Evolutionary conservation across 2,113 vertebrate species (phyloP), one percentile per base, ranked within the genome.

Genomic region (Nibea coibor): DNA sequence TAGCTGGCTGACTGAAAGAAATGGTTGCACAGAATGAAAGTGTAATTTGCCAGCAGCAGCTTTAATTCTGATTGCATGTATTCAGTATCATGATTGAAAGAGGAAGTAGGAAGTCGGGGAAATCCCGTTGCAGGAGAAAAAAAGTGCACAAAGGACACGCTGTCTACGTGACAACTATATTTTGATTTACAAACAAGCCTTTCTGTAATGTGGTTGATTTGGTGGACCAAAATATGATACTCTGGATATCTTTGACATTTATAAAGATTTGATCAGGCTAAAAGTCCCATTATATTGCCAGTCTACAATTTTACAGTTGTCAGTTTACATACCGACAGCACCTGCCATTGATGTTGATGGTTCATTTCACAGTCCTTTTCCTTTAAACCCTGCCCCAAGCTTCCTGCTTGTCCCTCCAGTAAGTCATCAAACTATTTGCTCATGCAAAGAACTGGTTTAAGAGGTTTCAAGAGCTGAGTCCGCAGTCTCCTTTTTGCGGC

Each of bases 21-120:
- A 26, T 2, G 28, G 16, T 26, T 17, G 19, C 2, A n/a, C 5
- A 68, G 5, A 10, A 53, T 9, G 4, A 56, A 50, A 20, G 17
- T 54, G 8, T 56, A 0, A 11, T 72, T 47, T 45, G 17, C 8
- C 42, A 70, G 35, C 42, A 31, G 28, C 10, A 42, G 9, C 12
- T 53, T 58, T 67, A 24, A 22, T 59, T 78, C 26, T 64, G 15
- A 68, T 42, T 78, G 22, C 65, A 22, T n/a, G 17, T 66, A 11
- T 47, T 45, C 2, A 19, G 26, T 50, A 22, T 79, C 57, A 50
- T 73, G 50, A 51, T 31, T 24, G 22, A 72, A 75, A 76, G 69
- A 84, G 76, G 81, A 82, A 82, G 28, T 54, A 56, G 48, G 19
- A 79, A 58, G 68, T 50, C 1, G 43, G 63, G 73, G 28, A 8